Evolutionary conservation across 2,888 invertebrate genomes (phyloP).

Genomic region (Clostera curtula): DNA sequence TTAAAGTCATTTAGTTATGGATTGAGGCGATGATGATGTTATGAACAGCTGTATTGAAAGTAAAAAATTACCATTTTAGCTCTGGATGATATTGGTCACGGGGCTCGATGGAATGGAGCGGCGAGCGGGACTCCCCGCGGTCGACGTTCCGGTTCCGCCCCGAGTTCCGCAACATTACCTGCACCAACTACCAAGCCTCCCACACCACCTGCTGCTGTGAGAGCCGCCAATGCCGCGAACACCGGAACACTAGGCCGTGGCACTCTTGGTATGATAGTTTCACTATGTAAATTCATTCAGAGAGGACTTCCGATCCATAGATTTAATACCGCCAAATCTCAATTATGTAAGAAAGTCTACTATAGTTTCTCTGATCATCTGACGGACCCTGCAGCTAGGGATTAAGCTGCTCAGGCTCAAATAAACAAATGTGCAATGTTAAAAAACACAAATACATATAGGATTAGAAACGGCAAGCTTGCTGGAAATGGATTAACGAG

Average conservation of each 20-base stretch:
- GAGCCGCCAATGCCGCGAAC: slow-evolving; percentile 58
- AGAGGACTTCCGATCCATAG: too few relatives aligned
- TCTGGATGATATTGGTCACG: slow-evolving; percentile 96
- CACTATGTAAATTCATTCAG: slow-evolving; percentile 39
- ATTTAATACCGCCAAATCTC: too few relatives aligned
- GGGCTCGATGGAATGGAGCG: slow-evolving; percentile 82
- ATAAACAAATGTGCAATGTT: too few relatives aligned
- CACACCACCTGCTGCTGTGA: slow-evolving; percentile 89
- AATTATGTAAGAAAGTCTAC: too few relatives aligned
- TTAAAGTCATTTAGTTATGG: too few relatives aligned
- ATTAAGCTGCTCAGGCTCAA: too few relatives aligned
- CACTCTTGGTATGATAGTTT: slow-evolving; percentile 45
- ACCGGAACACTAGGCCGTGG: slow-evolving; percentile 69
- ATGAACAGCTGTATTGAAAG: not conserved
- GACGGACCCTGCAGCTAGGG: too few relatives aligned
- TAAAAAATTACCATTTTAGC: slow-evolving; percentile 47
- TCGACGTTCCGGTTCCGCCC: slow-evolving; percentile 80
- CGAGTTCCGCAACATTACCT: slow-evolving; percentile 77
- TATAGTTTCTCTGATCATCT: not conserved
- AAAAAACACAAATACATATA: too few relatives aligned
- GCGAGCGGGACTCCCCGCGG: slow-evolving; percentile 82
- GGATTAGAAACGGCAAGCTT: too few relatives aligned
- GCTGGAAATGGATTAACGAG: too few relatives aligned
- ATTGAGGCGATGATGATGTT: too few relatives aligned
- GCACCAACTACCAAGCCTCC: slow-evolving; percentile 97